Evolutionary conservation across 1,140 invertebrate species (phyloP).

Genomic region (Hyles euphorbiae): DNA sequence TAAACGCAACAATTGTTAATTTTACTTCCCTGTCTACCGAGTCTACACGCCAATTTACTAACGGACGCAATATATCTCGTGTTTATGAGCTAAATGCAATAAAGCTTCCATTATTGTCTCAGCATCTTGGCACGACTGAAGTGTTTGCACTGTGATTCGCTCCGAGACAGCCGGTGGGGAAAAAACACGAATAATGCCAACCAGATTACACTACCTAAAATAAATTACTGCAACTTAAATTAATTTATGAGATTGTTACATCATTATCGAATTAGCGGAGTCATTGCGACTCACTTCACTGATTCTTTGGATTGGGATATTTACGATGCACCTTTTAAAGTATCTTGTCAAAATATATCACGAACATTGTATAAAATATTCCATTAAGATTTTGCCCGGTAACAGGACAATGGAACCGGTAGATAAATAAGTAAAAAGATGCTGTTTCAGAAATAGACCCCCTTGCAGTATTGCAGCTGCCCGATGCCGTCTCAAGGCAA

Average conservation of each 20-base stretch:
- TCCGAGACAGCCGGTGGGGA: neutral
- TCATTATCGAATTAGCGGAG: too few relatives aligned
- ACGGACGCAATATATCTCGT: conserved; percentile 14
- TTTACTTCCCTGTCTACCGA: neutral
- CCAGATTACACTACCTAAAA: conserved; percentile 1
- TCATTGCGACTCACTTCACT: too few relatives aligned
- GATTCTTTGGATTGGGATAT: too few relatives aligned
- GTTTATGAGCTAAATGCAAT: conserved; percentile 29
- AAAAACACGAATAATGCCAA: conserved; percentile 1
- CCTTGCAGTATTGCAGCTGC: conserved; percentile 52
- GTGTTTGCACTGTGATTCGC: conserved; percentile 11
- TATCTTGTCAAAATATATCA: too few relatives aligned
- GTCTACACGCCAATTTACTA: conserved; percentile 7
- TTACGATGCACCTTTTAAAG: too few relatives aligned
- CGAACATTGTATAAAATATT: neutral
- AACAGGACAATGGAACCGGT: conserved; percentile 47
- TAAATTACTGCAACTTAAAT: conserved; percentile 5
- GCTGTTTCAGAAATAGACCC: conserved; percentile 58
- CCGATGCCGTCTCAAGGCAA: conserved; percentile 54
- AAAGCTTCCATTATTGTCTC: conserved; percentile 36
- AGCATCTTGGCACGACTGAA: conserved; percentile 32
- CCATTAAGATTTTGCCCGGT: conserved; percentile 12
- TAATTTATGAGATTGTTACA: conserved; percentile 4
- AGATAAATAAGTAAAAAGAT: conserved; percentile 64
- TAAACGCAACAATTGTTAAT: too few relatives aligned